Base-by-base conservation (phyloP, 2,888 invertebrate species). In the Chaetoderma sp. region DNA sequence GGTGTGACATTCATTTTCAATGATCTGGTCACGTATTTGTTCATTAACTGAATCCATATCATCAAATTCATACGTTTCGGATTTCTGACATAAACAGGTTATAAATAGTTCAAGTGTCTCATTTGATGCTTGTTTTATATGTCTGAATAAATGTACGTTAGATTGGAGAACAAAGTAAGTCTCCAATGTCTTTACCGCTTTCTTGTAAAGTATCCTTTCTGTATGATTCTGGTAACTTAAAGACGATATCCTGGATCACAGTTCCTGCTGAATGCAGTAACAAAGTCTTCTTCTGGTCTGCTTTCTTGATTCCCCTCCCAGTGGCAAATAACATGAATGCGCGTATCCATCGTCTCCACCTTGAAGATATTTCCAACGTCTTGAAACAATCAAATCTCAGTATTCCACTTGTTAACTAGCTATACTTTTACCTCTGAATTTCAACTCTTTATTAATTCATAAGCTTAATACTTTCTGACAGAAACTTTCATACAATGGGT, bases 201-300 rank as follows among this genome's bases (percentile, higher is more conserved):
- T 5, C 25, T 23, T 4, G 18, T 32, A 50, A n/a, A n/a, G n/a
- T n/a, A n/a, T n/a, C n/a, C n/a, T n/a, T n/a, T n/a, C n/a, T n/a
- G n/a, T n/a, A n/a, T n/a, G n/a, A n/a, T n/a, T n/a, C n/a, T n/a
- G n/a, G n/a, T n/a, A n/a, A n/a, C n/a, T n/a, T n/a, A n/a, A n/a
- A n/a, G n/a, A n/a, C 52, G 5, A 61, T n/a, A n/a, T 61, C 61
- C 30, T 61, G 61, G 10, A 61, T 54, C 13, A 54, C 54, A 16
- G 27, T 21, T 16, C 54, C 61, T 6, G 61, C 61, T 6, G 36
- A 36, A 33, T 52, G 61, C n/a, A 61, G 27, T n/a, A 61, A 27
- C 4, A 54, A 10, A n/a, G 61, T 42, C 27, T n/a, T 18, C 28
- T 61, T 61, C 32, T 61, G 54, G 28, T 10, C 23, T 21, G 23